A percentile compares a stretch with the other conserved stretches of the same genome.
phyloP scores from a whole-genome alignment of 2,797 vertebrate genomes.

The Chelonia mydas region DNA sequence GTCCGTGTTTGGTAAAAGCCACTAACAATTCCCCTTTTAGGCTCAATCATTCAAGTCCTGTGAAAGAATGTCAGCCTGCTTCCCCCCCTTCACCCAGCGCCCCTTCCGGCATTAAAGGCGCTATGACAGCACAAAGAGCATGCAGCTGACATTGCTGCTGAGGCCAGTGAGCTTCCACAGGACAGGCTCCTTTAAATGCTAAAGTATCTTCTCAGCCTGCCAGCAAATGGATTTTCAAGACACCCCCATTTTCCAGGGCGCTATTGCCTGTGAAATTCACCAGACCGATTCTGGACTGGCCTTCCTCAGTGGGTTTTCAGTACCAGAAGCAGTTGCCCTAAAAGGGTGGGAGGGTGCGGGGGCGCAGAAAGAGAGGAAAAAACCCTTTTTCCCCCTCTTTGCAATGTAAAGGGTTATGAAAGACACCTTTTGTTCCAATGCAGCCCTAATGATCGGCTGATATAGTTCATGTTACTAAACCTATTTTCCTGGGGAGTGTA shows the following conservation, averaged over 20 bases:
- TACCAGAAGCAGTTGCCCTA: not conserved
- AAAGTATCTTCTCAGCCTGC: not conserved
- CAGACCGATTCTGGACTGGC: not conserved
- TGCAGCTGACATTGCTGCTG: not conserved
- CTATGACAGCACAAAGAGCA: not conserved
- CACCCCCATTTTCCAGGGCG: not conserved
- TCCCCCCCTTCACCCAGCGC: constrained; percentile 3
- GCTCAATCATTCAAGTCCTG: constrained; percentile 30
- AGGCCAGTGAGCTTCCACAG: not conserved
- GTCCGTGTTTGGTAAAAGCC: constrained; percentile 76
- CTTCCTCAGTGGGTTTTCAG: not conserved
- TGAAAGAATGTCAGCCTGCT: constrained; percentile 2
- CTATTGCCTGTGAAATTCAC: not conserved
- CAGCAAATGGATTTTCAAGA: constrained; percentile 15
- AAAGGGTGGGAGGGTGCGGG: not conserved
- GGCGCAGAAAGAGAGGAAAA: not conserved
- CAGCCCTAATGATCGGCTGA: not conserved
- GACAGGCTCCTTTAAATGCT: not conserved
- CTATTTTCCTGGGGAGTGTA: constrained; percentile 3
- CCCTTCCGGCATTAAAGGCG: not conserved
- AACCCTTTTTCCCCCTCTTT: not conserved
- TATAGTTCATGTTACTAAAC: not conserved
- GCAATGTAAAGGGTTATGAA: not conserved
- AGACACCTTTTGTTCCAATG: not conserved
- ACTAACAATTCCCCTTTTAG: constrained; percentile 74